phyloP scores from a whole-genome alignment of 2,113 vertebrate species.

The Drymodes brunneopygia region DNA sequence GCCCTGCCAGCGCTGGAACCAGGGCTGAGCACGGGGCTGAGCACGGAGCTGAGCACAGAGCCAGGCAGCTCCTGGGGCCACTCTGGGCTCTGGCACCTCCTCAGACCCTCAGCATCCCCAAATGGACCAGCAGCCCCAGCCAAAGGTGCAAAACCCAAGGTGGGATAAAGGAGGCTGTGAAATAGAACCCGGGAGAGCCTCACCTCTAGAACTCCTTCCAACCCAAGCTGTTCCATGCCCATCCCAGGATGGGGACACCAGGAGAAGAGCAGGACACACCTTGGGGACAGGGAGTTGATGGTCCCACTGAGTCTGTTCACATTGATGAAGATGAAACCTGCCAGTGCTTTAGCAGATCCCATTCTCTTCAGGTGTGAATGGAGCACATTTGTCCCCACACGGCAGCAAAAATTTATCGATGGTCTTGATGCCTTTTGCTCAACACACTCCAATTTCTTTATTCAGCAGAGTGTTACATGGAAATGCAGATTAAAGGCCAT shows the following conservation, averaged over 20 bases:
- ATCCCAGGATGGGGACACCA: not conserved
- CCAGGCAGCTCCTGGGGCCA: accelerated
- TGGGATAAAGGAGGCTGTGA: not conserved
- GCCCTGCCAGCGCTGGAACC: not conserved
- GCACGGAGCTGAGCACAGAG: accelerated
- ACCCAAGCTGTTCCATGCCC: not conserved
- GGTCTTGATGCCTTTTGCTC: not conserved
- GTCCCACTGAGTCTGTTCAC: not conserved
- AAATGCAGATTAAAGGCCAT: not conserved
- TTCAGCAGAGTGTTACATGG: not conserved
- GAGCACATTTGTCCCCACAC: not conserved
- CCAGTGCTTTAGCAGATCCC: not conserved
- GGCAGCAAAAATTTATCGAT: not conserved
- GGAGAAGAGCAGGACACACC: not conserved
- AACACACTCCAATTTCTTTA: not conserved
- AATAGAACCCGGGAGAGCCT: accelerated
- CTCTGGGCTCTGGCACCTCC: accelerated
- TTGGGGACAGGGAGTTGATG: not conserved
- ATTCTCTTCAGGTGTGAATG: not conserved
- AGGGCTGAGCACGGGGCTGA: not conserved
- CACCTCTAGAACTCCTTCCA: not conserved
- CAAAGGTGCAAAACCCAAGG: not conserved
- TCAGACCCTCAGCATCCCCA: accelerated
- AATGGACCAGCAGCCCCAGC: not conserved
- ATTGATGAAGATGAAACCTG: not conserved